Base-by-base conservation (phyloP, 2,888 invertebrate species). In the Cheilosia grossa region DNA sequence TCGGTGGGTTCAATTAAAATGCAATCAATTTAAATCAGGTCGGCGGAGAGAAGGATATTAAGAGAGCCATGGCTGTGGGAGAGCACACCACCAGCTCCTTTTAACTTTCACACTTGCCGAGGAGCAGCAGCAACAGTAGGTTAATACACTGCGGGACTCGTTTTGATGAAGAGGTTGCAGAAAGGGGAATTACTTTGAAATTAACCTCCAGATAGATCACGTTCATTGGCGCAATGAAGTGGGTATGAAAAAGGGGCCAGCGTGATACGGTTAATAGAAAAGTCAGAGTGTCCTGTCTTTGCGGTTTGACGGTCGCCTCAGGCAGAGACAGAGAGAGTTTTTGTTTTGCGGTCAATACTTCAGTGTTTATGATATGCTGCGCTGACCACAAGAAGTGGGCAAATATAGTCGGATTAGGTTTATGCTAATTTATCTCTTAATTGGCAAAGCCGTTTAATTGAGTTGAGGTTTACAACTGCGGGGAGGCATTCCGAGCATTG, bases 1-100 rank as follows among this genome's bases (percentile, higher is more conserved):
- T 58, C 42, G 33, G 66, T 42, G 54, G 21, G 67, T 77, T 85
- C 85, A 85, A 85, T 85, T 85, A 85, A 85, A 85, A 81, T 85
- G 81, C 85, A 85, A 85, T 85, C 81, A 85, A 85, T 81, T 81
- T 85, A 81, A 85, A 77, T 85, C 85, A 85, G 81, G 72, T 77
- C 75, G 58, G 81, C 67, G 19, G 59, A 15, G 27, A 53, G 30
- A 47, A 53, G 24, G 54, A 44, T 30, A n/a, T n/a, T 17, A 37
- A 5, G 24, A 70, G 49, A 47, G 17, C 27, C 56, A 54, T 37
- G 53, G 66, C 42, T 69, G 59, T 72, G 37, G 4, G 37, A 19
- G 44, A 66, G 53, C 17, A 49, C 53, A 15, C 42, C 2, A 44
- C 2, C 13, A 15, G 51, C 53, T 54, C 73, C 53, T 61, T 73